Evolutionary conservation across 2,797 vertebrate genomes (phyloP), one percentile per base, ranked within the genome.

Genomic region (Varecia variegata): DNA sequence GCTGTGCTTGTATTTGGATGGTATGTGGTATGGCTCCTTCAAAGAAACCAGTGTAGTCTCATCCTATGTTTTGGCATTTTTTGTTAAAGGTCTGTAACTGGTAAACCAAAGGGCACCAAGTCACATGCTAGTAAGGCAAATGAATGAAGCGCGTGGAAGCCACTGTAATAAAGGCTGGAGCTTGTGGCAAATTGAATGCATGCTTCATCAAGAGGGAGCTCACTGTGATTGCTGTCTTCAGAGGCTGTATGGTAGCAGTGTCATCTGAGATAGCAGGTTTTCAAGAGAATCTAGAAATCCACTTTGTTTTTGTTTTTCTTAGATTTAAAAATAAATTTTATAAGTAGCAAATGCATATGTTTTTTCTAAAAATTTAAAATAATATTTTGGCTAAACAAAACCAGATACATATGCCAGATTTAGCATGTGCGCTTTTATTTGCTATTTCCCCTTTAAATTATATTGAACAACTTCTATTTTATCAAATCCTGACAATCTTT

Each of bases 251-350:
- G 1, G 11, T 27, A 45, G 10, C 8, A 60, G 1, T n/a, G 13
- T 32, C 67, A 30, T 7, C 20, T 43, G 13, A 47, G 10, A 67
- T 68, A 43, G 32, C 1, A 32, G 2, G 8, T 50, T 79, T 93
- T 67, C 32, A 40, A 67, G 17, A 30, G 5, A 77, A 45, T 84
- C 35, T 82, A 5, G 11, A 62, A 80, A 14, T 20, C 1, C 18
- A n/a, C 1, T 6, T 27, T 71, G 1, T 38, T 68, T 67, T 35
- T 52, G 8, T 68, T 79, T 70, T 27, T 32, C 20, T 47, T 62
- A 86, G 13, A 12, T 23, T 88, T 81, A 67, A 89, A 89, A 93
- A 76, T 68, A 50, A 13, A 20, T 6, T 65, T 85, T 54, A 11
- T 10, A 58, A 40, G 5, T 68, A 93, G 65, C 40, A 71, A 68